Evolutionary conservation across 2,888 invertebrate species (phyloP).

Genomic region (Drosophila formosana): DNA sequence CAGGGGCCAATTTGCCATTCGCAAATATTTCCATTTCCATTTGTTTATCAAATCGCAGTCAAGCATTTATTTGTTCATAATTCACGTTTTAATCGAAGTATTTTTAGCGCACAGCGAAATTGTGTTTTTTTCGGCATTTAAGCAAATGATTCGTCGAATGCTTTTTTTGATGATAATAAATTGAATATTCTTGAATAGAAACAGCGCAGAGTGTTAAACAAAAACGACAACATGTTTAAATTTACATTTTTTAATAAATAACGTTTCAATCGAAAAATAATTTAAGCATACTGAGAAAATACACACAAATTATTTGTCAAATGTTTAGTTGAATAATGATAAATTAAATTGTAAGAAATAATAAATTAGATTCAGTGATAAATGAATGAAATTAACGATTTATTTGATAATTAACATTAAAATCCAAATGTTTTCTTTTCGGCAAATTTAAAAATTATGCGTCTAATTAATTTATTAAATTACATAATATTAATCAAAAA

Average conservation of each 20-base stretch:
- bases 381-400: background rate
- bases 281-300: background rate
- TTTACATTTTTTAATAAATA: background rate
- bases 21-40: slow-evolving; percentile 1
- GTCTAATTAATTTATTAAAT: too few relatives aligned
- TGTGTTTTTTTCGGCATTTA: background rate
- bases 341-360: background rate
- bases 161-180: slow-evolving; percentile 12
- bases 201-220: background rate
- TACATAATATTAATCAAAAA: too few relatives aligned
- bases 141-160: slow-evolving; percentile 7
- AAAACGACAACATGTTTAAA: background rate
- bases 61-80: slow-evolving; percentile 12
- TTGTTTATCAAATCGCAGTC: background rate
- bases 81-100: slow-evolving; percentile 12
- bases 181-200: background rate
- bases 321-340: too few relatives aligned
- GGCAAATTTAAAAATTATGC: too few relatives aligned
- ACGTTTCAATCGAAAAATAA: background rate
- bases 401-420: background rate
- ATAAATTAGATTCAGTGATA: background rate
- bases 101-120: background rate
- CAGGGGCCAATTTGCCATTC: slow-evolving; percentile 31
- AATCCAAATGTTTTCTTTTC: background rate
- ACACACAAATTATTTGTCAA: too few relatives aligned